Percentiles rank a stretch among this genome's conserved stretches.
Evolutionary conservation across 2,888 invertebrate genomes (phyloP).

Genomic region (Cybosia mesomella): DNA sequence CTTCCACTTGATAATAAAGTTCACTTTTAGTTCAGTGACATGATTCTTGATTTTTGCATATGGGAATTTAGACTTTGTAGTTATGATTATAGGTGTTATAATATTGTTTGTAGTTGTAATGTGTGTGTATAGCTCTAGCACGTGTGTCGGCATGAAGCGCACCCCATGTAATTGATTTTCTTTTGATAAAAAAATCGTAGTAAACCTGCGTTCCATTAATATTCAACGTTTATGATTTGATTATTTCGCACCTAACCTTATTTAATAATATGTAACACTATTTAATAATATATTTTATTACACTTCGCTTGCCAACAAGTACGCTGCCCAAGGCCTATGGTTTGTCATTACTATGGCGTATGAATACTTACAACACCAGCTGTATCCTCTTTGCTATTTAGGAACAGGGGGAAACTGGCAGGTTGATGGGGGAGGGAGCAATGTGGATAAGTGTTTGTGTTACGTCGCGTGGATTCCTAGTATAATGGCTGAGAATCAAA

Average conservation of each 20-base stretch:
- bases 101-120: conserved; percentile 10
- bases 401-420: too few relatives aligned
- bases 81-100: conserved; percentile 19
- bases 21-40: conserved; percentile 14
- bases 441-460: too few relatives aligned
- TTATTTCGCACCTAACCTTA: conserved; percentile 42
- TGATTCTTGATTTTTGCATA: conserved; percentile 3
- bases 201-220: conserved; percentile 43
- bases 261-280: conserved; percentile 10
- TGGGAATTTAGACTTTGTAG: conserved; percentile 27
- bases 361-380: not conserved
- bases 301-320: not conserved
- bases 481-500: too few relatives aligned
- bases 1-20: not conserved
- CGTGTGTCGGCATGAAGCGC: conserved; percentile 45
- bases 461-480: too few relatives aligned
- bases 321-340: not conserved
- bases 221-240: conserved; percentile 45
- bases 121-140: conserved; percentile 44
- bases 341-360: not conserved
- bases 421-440: too few relatives aligned
- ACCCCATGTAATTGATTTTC: conserved; percentile 55
- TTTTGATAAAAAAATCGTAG: conserved; percentile 52
- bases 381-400: too few relatives aligned
- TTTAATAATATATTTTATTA: not conserved